Base-by-base conservation (phyloP, 2,113 vertebrate species). In the Plecturocebus donacophilus region DNA sequence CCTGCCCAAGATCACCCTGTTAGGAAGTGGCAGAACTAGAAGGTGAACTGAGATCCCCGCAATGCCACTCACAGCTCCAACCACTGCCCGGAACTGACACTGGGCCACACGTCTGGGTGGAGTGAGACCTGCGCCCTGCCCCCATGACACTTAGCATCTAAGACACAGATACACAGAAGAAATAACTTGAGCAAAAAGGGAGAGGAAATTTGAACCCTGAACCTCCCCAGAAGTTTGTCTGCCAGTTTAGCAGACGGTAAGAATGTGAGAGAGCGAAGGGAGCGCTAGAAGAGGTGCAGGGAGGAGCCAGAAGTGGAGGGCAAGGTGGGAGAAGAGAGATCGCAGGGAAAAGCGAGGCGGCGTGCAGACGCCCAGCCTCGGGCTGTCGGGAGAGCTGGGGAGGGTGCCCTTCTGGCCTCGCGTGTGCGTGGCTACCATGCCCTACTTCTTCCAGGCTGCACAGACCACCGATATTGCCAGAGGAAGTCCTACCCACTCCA, bases 371-470 rank as follows among this genome's bases (percentile, higher is more conserved):
- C 11, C 87, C 83, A 17, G 38, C 66, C 71, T 73, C 3, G 0
- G 76, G 70, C 20, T 19, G 75, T 4, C 12, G 7, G 1, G 47
- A n/a, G 17, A 11, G 56, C 32, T 21, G 12, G 47, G 76, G 27
- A 5, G 21, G 58, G 54, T 11, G 17, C n/a, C 0, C 20, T 1
- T n/a, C 21, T 0, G 1, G 13, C 4, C 58, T n/a, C 75, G 73
- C 66, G 23, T 45, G 40, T 1, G 1, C 52, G 0, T 19, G 47
- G 12, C 17, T 45, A 73, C 64, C 81, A 90, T 0, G 0, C 76
- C 17, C 54, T 71, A 93, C 79, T 64, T 95, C 56, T 95, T 97
- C 7, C 84, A 99, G 99, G 95, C 61, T 99, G 99, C 79, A 49
- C 52, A 0, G 96, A 98, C 82, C 9, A 92, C 64, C 86, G 82